A percentile compares a stretch with the other conserved stretches of the same genome.
Conservation (phyloP, 2,113 vertebrate species). For the Toxotes chatareus region DNA sequence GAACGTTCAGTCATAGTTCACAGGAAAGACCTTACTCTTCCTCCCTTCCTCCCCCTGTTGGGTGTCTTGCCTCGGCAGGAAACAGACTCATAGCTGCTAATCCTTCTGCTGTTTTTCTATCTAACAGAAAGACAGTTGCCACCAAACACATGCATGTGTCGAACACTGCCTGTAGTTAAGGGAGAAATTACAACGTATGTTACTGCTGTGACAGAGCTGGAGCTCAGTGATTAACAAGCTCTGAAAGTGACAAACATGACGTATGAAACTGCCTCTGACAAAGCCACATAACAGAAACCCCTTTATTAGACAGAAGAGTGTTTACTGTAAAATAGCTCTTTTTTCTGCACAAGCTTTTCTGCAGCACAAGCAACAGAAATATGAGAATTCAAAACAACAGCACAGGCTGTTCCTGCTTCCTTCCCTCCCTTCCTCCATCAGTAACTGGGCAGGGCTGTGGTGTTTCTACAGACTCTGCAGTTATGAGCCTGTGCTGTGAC, state of each 20-base stretch:
- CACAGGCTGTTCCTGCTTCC: constrained; percentile 65
- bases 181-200: not conserved
- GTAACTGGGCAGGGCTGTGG: constrained; percentile 4
- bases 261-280: not conserved
- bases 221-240: not conserved
- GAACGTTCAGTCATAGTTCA: constrained; percentile 22
- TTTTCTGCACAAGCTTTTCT: not conserved
- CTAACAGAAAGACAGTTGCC: constrained; percentile 8
- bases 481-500: constrained; percentile 5
- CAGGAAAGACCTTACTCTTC: constrained; percentile 20
- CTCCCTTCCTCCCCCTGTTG: constrained; percentile 34
- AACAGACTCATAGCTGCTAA: constrained; percentile 36
- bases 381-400: constrained; percentile 31
- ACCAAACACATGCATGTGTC: constrained; percentile 1
- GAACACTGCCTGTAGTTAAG: not conserved
- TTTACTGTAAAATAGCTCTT: not conserved
- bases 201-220: not conserved
- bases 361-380: not conserved
- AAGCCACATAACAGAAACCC: not conserved
- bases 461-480: constrained; percentile 13
- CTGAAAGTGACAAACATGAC: not conserved
- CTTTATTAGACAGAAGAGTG: not conserved
- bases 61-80: constrained; percentile 72
- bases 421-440: constrained; percentile 54
- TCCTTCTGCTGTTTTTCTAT: constrained; percentile 23